Conservation (phyloP, 2,888 invertebrate genomes). For the Romanomermis culicivorax region DNA sequence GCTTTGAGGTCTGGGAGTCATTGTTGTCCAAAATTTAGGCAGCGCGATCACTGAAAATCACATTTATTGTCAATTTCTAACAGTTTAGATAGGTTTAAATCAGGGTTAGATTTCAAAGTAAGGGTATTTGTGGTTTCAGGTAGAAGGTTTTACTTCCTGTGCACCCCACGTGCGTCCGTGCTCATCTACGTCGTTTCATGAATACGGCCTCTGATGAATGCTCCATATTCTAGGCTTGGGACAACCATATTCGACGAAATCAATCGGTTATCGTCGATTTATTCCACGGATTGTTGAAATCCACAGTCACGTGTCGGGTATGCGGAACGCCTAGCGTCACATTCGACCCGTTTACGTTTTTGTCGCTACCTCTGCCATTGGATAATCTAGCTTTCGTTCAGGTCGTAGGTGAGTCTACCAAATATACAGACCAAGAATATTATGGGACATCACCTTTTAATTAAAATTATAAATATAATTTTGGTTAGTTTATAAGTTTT, state of each 20-base stretch:
- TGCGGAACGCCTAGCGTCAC: conserved; percentile 63
- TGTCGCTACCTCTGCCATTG: conserved; percentile 69
- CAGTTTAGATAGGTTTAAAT: too few relatives aligned
- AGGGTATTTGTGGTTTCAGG: too few relatives aligned
- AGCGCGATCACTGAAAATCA: too few relatives aligned
- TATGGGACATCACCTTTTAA: not conserved
- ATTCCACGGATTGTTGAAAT: conserved; percentile 76
- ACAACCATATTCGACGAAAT: conserved; percentile 55
- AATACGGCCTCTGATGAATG: too few relatives aligned
- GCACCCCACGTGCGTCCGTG: too few relatives aligned
- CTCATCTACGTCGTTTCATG: too few relatives aligned
- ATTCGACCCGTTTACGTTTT: conserved; percentile 75
- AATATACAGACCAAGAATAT: too few relatives aligned
- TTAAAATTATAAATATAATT: too few relatives aligned
- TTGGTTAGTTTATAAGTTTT: conserved; percentile 1
- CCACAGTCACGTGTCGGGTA: conserved; percentile 56
- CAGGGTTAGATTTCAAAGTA: too few relatives aligned
- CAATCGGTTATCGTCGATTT: conserved; percentile 66
- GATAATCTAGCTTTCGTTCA: conserved; percentile 59
- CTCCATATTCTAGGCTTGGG: conserved; percentile 62
- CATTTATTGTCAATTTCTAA: too few relatives aligned
- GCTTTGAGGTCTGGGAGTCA: too few relatives aligned
- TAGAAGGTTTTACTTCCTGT: too few relatives aligned
- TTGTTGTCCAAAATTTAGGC: not conserved
- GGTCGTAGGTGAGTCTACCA: conserved; percentile 42